Conservation (phyloP, 2,113 vertebrate genomes). For the Semicossyphus pulcher region DNA sequence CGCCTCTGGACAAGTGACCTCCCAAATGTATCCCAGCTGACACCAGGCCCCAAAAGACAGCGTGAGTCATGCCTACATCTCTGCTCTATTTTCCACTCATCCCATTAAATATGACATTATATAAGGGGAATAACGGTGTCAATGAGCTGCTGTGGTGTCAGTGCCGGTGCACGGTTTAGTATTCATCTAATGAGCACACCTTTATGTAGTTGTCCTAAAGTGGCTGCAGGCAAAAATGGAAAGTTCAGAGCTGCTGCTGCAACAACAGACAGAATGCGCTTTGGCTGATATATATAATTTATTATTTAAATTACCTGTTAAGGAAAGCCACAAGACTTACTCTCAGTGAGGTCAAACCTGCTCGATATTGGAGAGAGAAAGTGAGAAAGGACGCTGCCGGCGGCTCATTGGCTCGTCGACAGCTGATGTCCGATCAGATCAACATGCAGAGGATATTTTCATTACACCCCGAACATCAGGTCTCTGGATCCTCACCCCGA, state of each 20-base stretch:
- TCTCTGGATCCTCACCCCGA: no score
- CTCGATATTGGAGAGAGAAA: background rate
- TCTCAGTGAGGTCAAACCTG: constrained; percentile 42
- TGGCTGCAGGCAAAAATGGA: constrained; percentile 27
- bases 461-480: no score
- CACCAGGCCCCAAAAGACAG: constrained; percentile 12
- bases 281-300: no score
- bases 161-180: background rate
- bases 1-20: constrained; percentile 13
- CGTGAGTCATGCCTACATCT: constrained; percentile 34
- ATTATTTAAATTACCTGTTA: no score
- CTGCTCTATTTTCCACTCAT: constrained; percentile 31
- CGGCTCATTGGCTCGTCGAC: constrained; percentile 60
- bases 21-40: constrained; percentile 38
- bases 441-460: constrained; percentile 68
- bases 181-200: constrained; percentile 26
- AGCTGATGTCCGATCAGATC: constrained; percentile 69
- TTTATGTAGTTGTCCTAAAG: background rate
- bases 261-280: no score
- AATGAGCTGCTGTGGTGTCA: constrained; percentile 31
- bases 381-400: constrained; percentile 9
- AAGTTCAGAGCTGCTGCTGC: constrained; percentile 3
- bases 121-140: constrained; percentile 38
- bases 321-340: constrained; percentile 4
- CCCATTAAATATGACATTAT: constrained; percentile 58